Conservation (phyloP, 1,140 invertebrate species). For the Battus philenor region DNA sequence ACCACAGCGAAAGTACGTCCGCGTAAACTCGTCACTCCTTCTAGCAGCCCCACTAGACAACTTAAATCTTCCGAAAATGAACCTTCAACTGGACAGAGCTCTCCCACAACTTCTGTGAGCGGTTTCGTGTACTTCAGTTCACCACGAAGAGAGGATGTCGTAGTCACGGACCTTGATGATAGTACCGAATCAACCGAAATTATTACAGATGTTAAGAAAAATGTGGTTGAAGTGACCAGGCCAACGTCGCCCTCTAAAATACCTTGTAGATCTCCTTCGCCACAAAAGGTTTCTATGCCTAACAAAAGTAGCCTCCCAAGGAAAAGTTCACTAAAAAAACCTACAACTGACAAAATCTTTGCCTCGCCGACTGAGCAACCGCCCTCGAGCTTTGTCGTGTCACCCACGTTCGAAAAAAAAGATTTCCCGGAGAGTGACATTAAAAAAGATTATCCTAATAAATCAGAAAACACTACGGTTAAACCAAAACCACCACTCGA, state of each 20-base stretch:
- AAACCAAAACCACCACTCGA: slow-evolving; percentile 68
- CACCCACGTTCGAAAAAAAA: slow-evolving; percentile 45
- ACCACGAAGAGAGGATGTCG: slow-evolving; percentile 35
- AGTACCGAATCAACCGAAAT: slow-evolving; percentile 27
- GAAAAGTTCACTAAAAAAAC: slow-evolving; percentile 73
- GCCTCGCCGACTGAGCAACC: slow-evolving; percentile 57
- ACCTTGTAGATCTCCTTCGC: slow-evolving; percentile 57
- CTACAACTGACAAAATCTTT: slow-evolving; percentile 34
- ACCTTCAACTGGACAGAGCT: slow-evolving; percentile 62
- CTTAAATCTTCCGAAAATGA: slow-evolving; percentile 52
- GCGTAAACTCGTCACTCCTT: slow-evolving; percentile 56
- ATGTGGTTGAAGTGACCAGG: slow-evolving; percentile 28
- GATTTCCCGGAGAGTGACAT: slow-evolving; percentile 37
- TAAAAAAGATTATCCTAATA: slow-evolving; percentile 42
- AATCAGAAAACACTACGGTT: slow-evolving; percentile 25
- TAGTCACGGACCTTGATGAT: slow-evolving; percentile 62
- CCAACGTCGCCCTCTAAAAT: slow-evolving; percentile 53
- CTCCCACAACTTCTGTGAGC: slow-evolving; percentile 73
- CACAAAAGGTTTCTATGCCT: slow-evolving; percentile 42
- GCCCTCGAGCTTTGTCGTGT: slow-evolving; percentile 55
- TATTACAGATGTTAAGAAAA: slow-evolving; percentile 22
- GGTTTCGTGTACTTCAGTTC: slow-evolving; percentile 68
- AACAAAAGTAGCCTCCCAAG: slow-evolving; percentile 52
- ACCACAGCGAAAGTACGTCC: slow-evolving; percentile 33
- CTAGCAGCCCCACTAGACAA: slow-evolving; percentile 64